Evolutionary conservation across 2,113 vertebrate genomes (phyloP).

Genomic region (Psettodes erumei): DNA sequence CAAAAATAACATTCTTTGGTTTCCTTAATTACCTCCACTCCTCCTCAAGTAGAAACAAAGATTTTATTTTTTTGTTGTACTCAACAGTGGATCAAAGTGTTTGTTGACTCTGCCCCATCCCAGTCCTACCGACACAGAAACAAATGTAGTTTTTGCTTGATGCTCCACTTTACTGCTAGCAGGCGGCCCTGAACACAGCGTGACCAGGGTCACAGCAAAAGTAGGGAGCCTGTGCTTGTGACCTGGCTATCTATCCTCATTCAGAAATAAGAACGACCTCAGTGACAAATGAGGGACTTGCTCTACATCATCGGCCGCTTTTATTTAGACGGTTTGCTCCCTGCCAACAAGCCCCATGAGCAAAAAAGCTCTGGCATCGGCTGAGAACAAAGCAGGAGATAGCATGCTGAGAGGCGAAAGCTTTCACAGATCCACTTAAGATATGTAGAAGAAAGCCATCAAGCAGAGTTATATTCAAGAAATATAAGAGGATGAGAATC

Average conservation of each 20-base stretch:
- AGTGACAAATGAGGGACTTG: conserved; percentile 4
- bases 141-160: conserved; percentile 15
- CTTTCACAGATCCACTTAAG: conserved; percentile 55
- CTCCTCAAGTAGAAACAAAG: conserved; percentile 11
- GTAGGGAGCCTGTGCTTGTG: background rate
- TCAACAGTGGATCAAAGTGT: conserved; percentile 30
- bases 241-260: conserved; percentile 10
- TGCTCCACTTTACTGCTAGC: conserved; percentile 10
- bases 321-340: conserved; percentile 30
- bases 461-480: conserved; percentile 16
- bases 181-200: background rate
- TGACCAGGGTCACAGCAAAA: conserved; percentile 14
- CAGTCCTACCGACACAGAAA: conserved; percentile 13
- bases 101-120: conserved; percentile 22
- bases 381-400: conserved; percentile 40
- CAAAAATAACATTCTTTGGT: conserved; percentile 40
- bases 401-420: background rate
- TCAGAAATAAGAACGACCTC: conserved; percentile 5
- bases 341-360: background rate
- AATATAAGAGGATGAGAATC: conserved; percentile 48
- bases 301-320: conserved; percentile 25
- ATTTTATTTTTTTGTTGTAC: conserved; percentile 14
- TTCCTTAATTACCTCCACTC: conserved; percentile 18
- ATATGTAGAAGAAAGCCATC: conserved; percentile 50
- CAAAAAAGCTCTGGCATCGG: conserved; percentile 11